Evolutionary conservation across 2,113 vertebrate genomes (phyloP).

Genomic region (Propithecus coquereli): DNA sequence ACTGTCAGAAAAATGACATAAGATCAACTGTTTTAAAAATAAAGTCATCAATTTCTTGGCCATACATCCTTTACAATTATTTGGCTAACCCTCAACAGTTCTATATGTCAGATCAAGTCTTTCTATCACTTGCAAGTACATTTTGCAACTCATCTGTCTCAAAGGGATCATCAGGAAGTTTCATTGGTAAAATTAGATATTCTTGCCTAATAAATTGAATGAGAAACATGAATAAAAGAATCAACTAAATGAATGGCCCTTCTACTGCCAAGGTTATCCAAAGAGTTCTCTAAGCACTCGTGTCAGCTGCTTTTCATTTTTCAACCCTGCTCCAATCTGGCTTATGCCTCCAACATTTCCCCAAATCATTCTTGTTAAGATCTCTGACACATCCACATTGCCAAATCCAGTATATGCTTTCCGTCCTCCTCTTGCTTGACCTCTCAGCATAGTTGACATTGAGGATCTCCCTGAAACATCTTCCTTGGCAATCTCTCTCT

Average conservation of each 20-base stretch:
- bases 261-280: neutral
- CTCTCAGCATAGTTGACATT: neutral
- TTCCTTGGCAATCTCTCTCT: neutral
- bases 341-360: neutral
- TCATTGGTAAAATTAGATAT: slow-evolving; percentile 15
- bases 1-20: neutral
- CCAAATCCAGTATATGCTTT: neutral
- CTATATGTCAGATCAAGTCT: neutral
- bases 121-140: neutral
- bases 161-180: slow-evolving; percentile 22
- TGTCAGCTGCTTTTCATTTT: neutral
- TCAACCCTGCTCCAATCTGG: neutral
- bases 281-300: neutral
- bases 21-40: neutral
- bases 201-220: slow-evolving; percentile 5
- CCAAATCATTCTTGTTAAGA: neutral
- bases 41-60: neutral
- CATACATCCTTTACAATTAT: neutral
- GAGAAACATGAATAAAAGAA: neutral
- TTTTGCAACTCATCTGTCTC: slow-evolving; percentile 32
- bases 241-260: neutral
- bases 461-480: neutral
- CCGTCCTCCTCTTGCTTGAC: neutral
- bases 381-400: neutral
- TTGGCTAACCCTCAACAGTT: neutral